Base-by-base conservation (phyloP, 2,797 vertebrate species). In the Coracias cyanogaster region DNA sequence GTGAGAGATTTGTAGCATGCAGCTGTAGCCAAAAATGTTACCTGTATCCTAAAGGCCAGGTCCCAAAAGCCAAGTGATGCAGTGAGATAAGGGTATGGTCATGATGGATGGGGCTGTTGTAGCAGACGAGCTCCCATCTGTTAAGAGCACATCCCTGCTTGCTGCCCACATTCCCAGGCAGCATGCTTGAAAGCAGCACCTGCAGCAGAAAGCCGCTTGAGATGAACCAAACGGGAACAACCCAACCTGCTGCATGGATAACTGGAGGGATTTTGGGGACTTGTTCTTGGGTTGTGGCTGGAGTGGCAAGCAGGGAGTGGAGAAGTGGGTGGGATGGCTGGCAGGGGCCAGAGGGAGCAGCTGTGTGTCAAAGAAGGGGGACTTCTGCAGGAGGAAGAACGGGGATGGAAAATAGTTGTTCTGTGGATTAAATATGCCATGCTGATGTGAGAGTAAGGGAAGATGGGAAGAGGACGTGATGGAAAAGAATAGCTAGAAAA, bases 221-320 rank as follows among this genome's bases (percentile, higher is more conserved):
- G 60, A 54, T 66, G 69, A 57, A 65, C 49, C 37, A 83, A 64
- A 65, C 2, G 1, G 49, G 13, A 25, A 16, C 9, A 7, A 45
- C 22, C 49, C 1, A 5, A 55, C 33, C 49, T 89, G 33, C 26
- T 2, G 0, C 3, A 0, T 26, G 35, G 15, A 12, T 80, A 69
- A 31, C 35, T 78, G 70, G 7, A 11, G 80, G 29, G 6, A 3
- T 65, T 86, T 46, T 39, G 52, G 12, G 10, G 18, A 46, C 22
- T 51, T 8, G 2, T n/a, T 79, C 20, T 3, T 20, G 11, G 11
- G 22, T 49, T 74, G 29, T 0, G 12, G 35, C 46, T 3, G 19
- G 54, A 65, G 37, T 2, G 15, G 18, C 13, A 74, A 41, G 12
- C 10, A 25, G 12, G 43, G 51, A 61, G 7, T 19, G 67, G 35